Evolutionary conservation across 2,888 invertebrate genomes (phyloP).

Genomic region (Xestia xanthographa): DNA sequence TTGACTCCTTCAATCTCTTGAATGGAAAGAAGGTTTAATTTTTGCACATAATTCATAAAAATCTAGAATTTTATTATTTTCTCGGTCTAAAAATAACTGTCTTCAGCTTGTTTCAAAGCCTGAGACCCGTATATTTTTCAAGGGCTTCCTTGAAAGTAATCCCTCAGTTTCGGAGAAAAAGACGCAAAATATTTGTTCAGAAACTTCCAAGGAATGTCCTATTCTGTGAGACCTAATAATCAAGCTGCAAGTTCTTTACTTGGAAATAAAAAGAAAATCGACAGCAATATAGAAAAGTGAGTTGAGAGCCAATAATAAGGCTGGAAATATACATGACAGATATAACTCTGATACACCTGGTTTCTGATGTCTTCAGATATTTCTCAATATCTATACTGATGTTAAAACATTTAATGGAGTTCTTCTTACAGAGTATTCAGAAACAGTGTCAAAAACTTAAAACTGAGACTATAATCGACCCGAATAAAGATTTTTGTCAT

Average conservation of each 20-base stretch:
- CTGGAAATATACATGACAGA: not conserved
- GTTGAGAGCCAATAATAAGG: not conserved
- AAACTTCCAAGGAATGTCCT: not conserved
- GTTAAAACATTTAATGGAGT: not conserved
- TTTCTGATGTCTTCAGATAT: not conserved
- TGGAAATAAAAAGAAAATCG: not conserved
- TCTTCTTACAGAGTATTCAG: not conserved
- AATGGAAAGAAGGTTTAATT: not conserved
- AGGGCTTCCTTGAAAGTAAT: not conserved
- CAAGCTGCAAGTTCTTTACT: not conserved
- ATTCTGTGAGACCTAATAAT: not conserved
- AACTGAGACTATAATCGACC: too few relatives aligned
- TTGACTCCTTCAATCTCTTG: not conserved
- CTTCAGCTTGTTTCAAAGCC: not conserved
- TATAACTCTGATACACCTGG: not conserved
- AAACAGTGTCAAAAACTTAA: too few relatives aligned
- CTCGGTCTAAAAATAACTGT: not conserved
- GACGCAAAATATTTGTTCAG: not conserved
- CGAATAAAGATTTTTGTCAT: too few relatives aligned
- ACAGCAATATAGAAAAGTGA: not conserved
- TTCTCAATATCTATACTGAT: not conserved
- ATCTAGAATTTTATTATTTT: not conserved
- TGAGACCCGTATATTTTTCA: not conserved
- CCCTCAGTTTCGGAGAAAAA: not conserved
- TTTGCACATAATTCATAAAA: not conserved